These are phyloP conservation scores for Oplegnathus fasciatus DNA, from an alignment of 2,113 vertebrate species.

Conservation along the genomic window DNA sequence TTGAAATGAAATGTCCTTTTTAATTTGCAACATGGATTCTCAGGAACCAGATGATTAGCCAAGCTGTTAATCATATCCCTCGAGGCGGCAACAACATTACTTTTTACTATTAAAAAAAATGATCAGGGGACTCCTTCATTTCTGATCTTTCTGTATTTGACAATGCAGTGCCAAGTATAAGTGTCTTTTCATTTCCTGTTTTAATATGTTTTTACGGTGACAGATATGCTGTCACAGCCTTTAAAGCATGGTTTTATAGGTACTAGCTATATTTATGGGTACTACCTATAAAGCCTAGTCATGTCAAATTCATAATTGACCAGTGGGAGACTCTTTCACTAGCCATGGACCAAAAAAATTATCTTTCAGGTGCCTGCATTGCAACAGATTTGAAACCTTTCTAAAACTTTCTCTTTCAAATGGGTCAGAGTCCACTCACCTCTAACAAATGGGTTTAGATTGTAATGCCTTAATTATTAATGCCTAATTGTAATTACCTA, in stretches of 20 bases:
- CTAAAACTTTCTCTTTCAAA: neutral
- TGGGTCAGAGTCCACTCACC: too few relatives aligned
- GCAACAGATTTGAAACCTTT: neutral
- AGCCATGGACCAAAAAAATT: too few relatives aligned
- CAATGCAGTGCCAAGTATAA: neutral
- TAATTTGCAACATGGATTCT: slow-evolving; percentile 25
- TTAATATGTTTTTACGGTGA: neutral
- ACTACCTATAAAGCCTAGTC: neutral
- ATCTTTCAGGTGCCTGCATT: neutral
- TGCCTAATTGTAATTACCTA: too few relatives aligned
- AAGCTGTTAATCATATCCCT: slow-evolving; percentile 16
- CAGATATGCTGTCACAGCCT: too few relatives aligned
- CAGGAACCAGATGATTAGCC: slow-evolving; percentile 4
- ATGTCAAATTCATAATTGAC: too few relatives aligned
- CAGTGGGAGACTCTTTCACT: neutral
- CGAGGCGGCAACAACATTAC: neutral
- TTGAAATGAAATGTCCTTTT: slow-evolving; percentile 23
- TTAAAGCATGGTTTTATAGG: neutral
- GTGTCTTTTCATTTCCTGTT: neutral
- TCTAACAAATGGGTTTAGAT: neutral
- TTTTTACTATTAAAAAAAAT: neutral
- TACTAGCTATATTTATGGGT: neutral
- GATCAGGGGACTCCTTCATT: neutral
- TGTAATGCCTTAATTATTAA: too few relatives aligned
- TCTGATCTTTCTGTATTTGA: neutral